Evolutionary conservation across 2,888 invertebrate species (phyloP).

Genomic region (Mythimna albipuncta): DNA sequence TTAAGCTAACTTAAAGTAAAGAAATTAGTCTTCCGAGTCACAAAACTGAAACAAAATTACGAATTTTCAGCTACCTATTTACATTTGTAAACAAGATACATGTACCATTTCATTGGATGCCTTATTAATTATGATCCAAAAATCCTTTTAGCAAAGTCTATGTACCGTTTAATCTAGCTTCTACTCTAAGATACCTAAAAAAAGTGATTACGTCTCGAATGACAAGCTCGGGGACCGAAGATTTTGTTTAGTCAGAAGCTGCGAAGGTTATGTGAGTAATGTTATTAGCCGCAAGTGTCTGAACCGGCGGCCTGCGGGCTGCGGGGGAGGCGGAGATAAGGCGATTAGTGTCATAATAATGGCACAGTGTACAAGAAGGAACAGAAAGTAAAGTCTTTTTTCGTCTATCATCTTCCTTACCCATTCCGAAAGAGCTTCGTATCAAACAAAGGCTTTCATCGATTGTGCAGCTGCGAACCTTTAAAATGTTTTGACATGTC

Average conservation of each 20-base stretch:
- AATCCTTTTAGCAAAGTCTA: background rate
- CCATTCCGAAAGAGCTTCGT: too few relatives aligned
- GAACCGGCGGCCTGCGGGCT: slow-evolving; percentile 45
- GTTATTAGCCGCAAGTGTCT: slow-evolving; percentile 61
- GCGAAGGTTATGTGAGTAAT: slow-evolving; percentile 57
- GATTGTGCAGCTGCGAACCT: too few relatives aligned
- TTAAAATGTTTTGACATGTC: too few relatives aligned
- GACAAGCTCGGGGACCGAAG: slow-evolving; percentile 24
- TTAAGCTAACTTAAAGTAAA: too few relatives aligned
- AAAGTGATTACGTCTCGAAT: slow-evolving; percentile 17
- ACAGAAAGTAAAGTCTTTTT: slow-evolving; percentile 28
- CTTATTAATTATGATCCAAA: background rate
- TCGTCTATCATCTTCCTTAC: too few relatives aligned
- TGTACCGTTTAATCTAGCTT: background rate
- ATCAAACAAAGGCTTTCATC: too few relatives aligned
- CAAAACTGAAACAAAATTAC: background rate
- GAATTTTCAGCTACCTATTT: background rate
- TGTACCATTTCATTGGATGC: background rate
- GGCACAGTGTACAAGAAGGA: fast-evolving
- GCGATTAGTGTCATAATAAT: slow-evolving; percentile 65
- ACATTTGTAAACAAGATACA: background rate
- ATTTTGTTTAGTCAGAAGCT: slow-evolving; percentile 49
- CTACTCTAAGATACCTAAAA: slow-evolving; percentile 5
- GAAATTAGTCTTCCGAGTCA: background rate
- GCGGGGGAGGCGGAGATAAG: slow-evolving; percentile 56